Evolutionary conservation across 2,113 vertebrate genomes (phyloP), one percentile per base, ranked within the genome.

Genomic region (Tupaia tana): DNA sequence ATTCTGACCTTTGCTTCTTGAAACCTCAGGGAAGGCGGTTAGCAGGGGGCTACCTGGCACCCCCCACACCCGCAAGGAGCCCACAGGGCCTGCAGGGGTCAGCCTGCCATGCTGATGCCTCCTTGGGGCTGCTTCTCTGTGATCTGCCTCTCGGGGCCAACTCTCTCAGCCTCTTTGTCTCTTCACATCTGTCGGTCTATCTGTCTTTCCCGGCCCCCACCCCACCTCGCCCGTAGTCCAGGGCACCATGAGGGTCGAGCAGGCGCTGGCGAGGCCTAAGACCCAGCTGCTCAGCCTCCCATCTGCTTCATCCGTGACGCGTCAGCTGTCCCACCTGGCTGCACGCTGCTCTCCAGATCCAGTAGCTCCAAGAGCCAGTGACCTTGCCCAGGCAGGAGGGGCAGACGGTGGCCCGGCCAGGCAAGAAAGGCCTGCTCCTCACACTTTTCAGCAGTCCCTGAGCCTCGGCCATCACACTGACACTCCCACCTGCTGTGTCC

Each of bases 141-240:
- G 34, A 31, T 94, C 25, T n/a, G 70, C 59, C 64, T 85, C 70
- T 86, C 69, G 6, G 85, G 18, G 96, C 96, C 96, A 97, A 14
- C 75, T 67, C 24, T 71, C 80, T 94, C 67, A 79, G 91, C 87
- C 15, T 80, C 89, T 86, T 7, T 86, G 79, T 88, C 85, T 63
- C 83, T 91, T 86, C 80, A 56, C 0, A 1, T 90, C 93, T 67
- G 1, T 95, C 89, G 84, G 86, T 86, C 86, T 92, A 15, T 93
- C 88, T 91, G 64, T 82, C 86, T 88, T 81, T 74, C 74, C 67
- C 86, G 86, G 69, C 75, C 86, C 70, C 86, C 6, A 29, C 71
- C n/a, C 70, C 24, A 64, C 27, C 70, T 58, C 43, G 67, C 63
- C 58, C 75, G 34, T 9, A 83, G 77, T 9, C 10, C 15, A 4